Evolutionary conservation across 2,888 invertebrate genomes (phyloP).

Genomic region (Drosophila fungiperda): DNA sequence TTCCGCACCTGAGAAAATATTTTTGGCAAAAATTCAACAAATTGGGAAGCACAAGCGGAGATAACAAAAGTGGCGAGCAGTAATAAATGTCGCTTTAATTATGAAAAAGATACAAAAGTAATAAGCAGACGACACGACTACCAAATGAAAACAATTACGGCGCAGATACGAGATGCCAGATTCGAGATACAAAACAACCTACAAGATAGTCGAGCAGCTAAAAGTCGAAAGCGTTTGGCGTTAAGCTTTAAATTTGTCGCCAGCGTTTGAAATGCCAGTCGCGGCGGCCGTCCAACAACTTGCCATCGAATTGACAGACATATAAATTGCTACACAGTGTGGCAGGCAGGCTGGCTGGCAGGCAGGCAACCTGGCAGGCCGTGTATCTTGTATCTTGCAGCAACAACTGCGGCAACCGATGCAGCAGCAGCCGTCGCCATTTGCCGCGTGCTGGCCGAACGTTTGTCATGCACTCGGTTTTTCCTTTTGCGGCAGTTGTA

Average conservation of each 20-base stretch:
- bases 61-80: slow-evolving; percentile 23
- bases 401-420: slow-evolving; percentile 26
- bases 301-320: slow-evolving; percentile 74
- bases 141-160: slow-evolving; percentile 71
- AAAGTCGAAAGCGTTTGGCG: slow-evolving; percentile 71
- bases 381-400: slow-evolving; percentile 73
- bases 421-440: slow-evolving; percentile 4
- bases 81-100: slow-evolving; percentile 73
- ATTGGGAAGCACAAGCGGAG: slow-evolving; percentile 10
- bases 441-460: slow-evolving; percentile 71
- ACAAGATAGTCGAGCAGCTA: slow-evolving; percentile 43
- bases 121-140: slow-evolving; percentile 73
- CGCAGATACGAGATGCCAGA: slow-evolving; percentile 63
- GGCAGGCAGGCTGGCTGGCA: slow-evolving; percentile 20
- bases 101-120: slow-evolving; percentile 66
- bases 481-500: slow-evolving; percentile 75
- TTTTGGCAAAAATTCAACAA: slow-evolving; percentile 43
- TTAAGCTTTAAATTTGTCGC: slow-evolving; percentile 77
- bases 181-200: slow-evolving; percentile 37
- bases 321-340: slow-evolving; percentile 71
- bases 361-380: slow-evolving; percentile 10
- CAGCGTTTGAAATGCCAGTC: slow-evolving; percentile 59
- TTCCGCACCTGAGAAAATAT: slow-evolving; percentile 22
- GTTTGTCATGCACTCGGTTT: slow-evolving; percentile 78
- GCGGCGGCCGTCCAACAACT: slow-evolving; percentile 49